Percentiles rank a stretch among this genome's conserved stretches.
These are phyloP conservation scores for Lindbergichthys nudifrons DNA, from an alignment of 2,797 vertebrate species.

Conservation along the genomic window DNA sequence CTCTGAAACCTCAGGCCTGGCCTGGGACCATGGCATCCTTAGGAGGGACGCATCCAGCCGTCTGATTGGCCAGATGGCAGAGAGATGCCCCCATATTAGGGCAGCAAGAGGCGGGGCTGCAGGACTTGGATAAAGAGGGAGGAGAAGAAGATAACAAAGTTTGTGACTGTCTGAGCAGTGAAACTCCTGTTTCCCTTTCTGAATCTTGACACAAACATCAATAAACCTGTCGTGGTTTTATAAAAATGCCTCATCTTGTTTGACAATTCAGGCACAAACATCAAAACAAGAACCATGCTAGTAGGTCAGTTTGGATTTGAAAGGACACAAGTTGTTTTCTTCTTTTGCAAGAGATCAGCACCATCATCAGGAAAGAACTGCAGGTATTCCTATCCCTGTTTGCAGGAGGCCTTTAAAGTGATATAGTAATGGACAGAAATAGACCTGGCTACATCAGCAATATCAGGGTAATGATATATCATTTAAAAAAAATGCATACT, in stretches of 20 bases:
- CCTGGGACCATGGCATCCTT: conserved; percentile 66
- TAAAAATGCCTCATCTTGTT: not conserved
- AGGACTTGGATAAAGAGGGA: conserved; percentile 46
- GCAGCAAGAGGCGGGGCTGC: conserved; percentile 55
- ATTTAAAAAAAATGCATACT: conserved; percentile 2
- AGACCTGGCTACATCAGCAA: conserved; percentile 5
- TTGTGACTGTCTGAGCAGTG: conserved; percentile 20
- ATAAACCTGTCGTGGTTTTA: not conserved
- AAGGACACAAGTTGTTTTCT: not conserved
- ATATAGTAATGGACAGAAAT: not conserved
- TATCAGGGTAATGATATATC: not conserved
- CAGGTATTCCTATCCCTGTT: not conserved
- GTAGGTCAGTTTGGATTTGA: not conserved
- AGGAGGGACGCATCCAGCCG: conserved; percentile 53
- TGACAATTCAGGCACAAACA: not conserved
- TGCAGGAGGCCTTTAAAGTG: conserved; percentile 7
- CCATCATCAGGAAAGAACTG: no score
- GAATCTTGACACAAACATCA: conserved; percentile 6
- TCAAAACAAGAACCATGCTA: not conserved
- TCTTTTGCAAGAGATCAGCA: not conserved
- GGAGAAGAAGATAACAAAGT: conserved; percentile 65
- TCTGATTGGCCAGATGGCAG: conserved; percentile 74
- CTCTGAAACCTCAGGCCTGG: conserved; percentile 70
- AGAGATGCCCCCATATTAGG: conserved; percentile 81
- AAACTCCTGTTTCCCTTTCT: not conserved